Evolutionary conservation across 2,797 vertebrate genomes (phyloP), one percentile per base, ranked within the genome.

Genomic region (Synanceia verrucosa): DNA sequence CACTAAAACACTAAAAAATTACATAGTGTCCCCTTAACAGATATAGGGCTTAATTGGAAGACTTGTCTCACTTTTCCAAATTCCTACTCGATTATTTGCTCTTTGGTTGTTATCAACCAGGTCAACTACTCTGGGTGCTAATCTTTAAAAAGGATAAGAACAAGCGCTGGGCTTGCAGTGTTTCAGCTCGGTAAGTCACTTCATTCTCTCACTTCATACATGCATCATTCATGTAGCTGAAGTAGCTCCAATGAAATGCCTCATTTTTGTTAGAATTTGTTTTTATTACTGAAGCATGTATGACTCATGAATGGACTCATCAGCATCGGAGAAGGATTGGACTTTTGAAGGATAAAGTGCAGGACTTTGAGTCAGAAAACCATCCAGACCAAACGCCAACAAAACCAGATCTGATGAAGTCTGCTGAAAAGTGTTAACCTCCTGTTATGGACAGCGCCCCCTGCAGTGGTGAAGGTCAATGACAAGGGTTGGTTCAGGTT

Each of bases 1-100:
- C n/a, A n/a, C n/a, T n/a, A n/a, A n/a, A n/a, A n/a, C n/a, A n/a
- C n/a, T n/a, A n/a, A n/a, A n/a, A n/a, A n/a, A n/a, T n/a, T n/a
- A n/a, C n/a, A n/a, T n/a, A n/a, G n/a, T n/a, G n/a, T n/a, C n/a
- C n/a, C n/a, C n/a, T n/a, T n/a, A 36, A 68, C 53, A 78, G 69
- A 76, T 59, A 41, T 9, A 7, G 9, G 24, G 61, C 64, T 70
- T 75, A 77, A 73, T 79, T 67, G n/a, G 52, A 79, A 72, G 55
- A 59, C 66, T 61, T 63, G 47, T 66, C 65, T 70, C n/a, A 3
- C 24, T 58, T 72, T 62, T 57, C 16, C 5, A 71, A 65, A 65
- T 59, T 72, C 59, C 44, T 13, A 28, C 52, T 47, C 7, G 43
- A 59, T 74, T 64, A 62, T 70, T 79, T 75, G 52, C 64, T 73